Evolutionary conservation across 2,113 vertebrate genomes (phyloP).

Genomic region (Ellobius talpinus): DNA sequence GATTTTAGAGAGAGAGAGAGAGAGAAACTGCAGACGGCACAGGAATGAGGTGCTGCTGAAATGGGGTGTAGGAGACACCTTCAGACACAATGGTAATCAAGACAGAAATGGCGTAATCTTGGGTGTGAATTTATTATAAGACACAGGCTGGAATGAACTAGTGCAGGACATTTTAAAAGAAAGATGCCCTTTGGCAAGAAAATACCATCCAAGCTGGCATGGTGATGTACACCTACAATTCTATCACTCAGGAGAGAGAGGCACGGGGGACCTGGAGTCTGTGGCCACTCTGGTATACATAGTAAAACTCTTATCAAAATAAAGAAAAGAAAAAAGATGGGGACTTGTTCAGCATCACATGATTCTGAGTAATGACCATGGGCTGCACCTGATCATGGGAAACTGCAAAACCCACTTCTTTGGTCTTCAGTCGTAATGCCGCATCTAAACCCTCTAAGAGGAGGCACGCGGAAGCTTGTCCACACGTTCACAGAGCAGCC

Average conservation of each 20-base stretch:
- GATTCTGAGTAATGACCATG: fast-evolving
- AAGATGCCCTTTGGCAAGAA: not conserved
- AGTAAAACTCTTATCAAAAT: not conserved
- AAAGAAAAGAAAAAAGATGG: not conserved
- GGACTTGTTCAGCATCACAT: fast-evolving
- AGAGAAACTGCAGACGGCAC: not conserved
- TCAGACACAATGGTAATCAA: not conserved
- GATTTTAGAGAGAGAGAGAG: not conserved
- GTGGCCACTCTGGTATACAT: not conserved
- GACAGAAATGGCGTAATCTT: not conserved
- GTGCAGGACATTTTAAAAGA: not conserved
- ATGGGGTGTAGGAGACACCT: not conserved
- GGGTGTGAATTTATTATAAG: not conserved
- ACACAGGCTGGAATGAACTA: not conserved
- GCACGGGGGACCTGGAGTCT: not conserved
- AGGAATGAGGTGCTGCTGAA: not conserved
- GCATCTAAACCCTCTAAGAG: not conserved
- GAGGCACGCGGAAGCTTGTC: not conserved
- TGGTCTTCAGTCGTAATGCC: conserved; percentile 58
- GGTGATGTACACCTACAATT: not conserved
- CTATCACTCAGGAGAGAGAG: not conserved
- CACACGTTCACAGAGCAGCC: conserved; percentile 10
- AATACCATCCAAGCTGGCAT: not conserved
- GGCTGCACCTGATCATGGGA: not conserved
- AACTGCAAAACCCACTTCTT: not conserved